phyloP scores from a whole-genome alignment of 2,797 vertebrate genomes.

The Amblyopsis hoosieri region DNA sequence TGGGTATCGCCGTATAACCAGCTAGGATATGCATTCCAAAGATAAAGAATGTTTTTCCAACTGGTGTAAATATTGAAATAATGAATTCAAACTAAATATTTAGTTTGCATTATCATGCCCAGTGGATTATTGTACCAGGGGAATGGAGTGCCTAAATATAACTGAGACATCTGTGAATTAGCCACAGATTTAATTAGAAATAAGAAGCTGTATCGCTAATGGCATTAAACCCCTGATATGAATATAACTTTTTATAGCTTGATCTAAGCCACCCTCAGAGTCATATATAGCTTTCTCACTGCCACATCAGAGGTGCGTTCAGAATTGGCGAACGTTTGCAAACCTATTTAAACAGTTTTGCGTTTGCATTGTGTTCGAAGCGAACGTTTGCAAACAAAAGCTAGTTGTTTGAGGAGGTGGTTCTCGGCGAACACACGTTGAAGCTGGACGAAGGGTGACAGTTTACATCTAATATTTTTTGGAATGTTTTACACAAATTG shows the following conservation, averaged over 20 bases:
- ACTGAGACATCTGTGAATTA: slow-evolving; percentile 29
- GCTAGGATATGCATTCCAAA: slow-evolving; percentile 29
- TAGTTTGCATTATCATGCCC: slow-evolving; percentile 16
- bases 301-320: neutral
- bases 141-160: slow-evolving; percentile 4
- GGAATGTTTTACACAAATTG: neutral
- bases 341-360: too few species aligned
- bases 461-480: too few species aligned
- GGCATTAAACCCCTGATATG: too few species aligned
- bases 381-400: too few species aligned
- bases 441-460: too few species aligned
- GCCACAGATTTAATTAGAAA: neutral
- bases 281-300: neutral
- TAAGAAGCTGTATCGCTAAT: slow-evolving; percentile 23
- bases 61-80: slow-evolving; percentile 51
- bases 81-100: slow-evolving; percentile 37
- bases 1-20: slow-evolving; percentile 47
- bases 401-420: too few species aligned
- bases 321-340: too few species aligned
- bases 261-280: slow-evolving; percentile 29
- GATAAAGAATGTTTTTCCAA: slow-evolving; percentile 45
- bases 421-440: too few species aligned
- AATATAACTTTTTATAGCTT: slow-evolving; percentile 14
- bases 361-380: too few species aligned
- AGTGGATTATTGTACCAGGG: slow-evolving; percentile 9